Percentiles rank a stretch among this genome's conserved stretches.
Evolutionary conservation across 2,797 vertebrate genomes (phyloP).

Genomic region (Peromyscus attwateri): DNA sequence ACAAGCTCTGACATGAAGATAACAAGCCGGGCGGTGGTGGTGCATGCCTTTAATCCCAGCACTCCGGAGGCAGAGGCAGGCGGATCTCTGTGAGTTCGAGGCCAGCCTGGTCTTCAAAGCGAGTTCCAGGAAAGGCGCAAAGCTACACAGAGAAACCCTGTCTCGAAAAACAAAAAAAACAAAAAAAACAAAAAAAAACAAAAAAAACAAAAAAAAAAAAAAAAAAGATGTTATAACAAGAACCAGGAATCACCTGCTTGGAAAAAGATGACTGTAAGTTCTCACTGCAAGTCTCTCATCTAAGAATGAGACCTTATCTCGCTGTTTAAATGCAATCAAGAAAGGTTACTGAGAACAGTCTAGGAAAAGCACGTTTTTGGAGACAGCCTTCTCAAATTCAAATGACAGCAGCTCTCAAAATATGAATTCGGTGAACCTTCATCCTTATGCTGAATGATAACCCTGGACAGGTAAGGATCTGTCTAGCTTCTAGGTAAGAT

Average conservation of each 20-base stretch:
- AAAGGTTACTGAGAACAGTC: neutral
- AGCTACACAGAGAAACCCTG: no score
- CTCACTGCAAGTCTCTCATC: neutral
- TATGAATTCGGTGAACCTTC: neutral
- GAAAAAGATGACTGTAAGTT: neutral
- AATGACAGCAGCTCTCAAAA: neutral
- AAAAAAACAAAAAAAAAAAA: no score
- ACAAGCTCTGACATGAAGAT: neutral
- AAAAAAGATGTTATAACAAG: neutral
- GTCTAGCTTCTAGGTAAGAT: neutral
- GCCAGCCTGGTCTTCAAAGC: no score
- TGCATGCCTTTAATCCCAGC: no score
- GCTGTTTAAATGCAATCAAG: neutral
- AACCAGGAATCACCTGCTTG: neutral
- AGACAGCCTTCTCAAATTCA: slow-evolving; percentile 18
- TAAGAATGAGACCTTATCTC: neutral
- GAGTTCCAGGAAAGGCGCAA: no score
- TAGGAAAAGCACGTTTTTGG: neutral
- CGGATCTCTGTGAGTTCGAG: no score
- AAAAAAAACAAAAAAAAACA: no score
- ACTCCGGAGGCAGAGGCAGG: no score
- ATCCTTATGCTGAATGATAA: neutral
- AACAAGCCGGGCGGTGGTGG: no score
- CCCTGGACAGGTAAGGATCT: neutral
- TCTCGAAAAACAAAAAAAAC: no score